Base-by-base conservation (phyloP, 2,113 vertebrate species). In the Polypterus bichir region DNA sequence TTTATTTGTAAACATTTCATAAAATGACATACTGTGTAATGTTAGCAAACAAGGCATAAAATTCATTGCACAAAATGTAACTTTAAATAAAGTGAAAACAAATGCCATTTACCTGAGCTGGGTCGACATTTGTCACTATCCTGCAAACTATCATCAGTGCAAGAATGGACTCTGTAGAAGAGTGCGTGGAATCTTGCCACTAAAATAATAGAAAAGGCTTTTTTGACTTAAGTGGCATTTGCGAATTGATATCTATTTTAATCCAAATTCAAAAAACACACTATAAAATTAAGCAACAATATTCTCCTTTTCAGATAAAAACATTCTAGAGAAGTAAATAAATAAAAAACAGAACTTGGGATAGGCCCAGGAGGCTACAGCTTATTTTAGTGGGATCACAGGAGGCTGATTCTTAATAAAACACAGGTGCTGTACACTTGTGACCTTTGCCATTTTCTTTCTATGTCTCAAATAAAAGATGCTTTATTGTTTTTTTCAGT, bases 171-270 rank as follows among this genome's bases (percentile, higher is more conserved):
- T 52, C 51, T 52, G 51, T 52, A 52, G 51, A 52, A 52, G 51
- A 52, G 51, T 52, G 51, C 7, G 51, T 52, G 51, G 51, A 52
- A 52, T 52, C 51, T 10, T 52, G 51, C 51, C 51, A 52, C 51
- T 52, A 52, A 52, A 52, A 52, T 52, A 52, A 52, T 52, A 52
- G 51, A 52, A 52, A 52, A 52, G 51, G 51, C 56, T 58, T 45
- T 4, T 7, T 58, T 58, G n/a, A 5, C 3, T 44, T 44, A 58
- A 44, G 8, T 44, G 10, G 51, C 51, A 52, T 52, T 52, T 52
- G 51, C 51, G 27, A 27, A 27, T 27, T 2, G 27, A 27, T 27
- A 27, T 27, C 27, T 27, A 2, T 27, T 27, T 27, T 27, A 27
- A 27, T 27, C 27, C 27, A 27, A 27, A 27, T 27, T 27, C 27